phyloP scores from a whole-genome alignment of 2,113 vertebrate species.

The Toxotes jaculatrix region DNA sequence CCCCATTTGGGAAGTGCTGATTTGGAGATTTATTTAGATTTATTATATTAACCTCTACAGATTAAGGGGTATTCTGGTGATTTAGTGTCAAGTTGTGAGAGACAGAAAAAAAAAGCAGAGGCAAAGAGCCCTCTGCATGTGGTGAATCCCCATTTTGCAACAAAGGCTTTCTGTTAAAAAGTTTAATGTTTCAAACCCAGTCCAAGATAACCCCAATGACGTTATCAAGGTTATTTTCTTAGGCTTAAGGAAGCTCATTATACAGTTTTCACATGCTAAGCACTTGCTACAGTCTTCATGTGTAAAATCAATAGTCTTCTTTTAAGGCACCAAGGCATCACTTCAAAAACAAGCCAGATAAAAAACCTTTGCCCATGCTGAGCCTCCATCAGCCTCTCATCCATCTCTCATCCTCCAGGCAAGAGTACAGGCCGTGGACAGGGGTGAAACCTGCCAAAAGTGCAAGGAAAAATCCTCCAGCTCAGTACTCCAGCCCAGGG shows the following conservation, averaged over 20 bases:
- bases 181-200: background rate
- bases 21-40: no score
- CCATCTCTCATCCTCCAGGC: slow-evolving; percentile 77
- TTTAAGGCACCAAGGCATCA: background rate
- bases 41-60: no score
- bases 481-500: slow-evolving; percentile 79
- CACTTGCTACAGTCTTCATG: background rate
- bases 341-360: background rate
- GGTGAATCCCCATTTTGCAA: background rate
- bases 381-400: slow-evolving; percentile 7
- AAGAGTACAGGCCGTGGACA: slow-evolving; percentile 92
- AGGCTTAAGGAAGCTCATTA: background rate
- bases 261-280: background rate
- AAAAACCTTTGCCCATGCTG: background rate
- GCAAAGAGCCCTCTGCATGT: background rate
- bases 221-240: background rate
- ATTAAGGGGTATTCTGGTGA: no score
- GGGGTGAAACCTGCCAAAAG: slow-evolving; percentile 88
- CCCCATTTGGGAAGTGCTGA: no score
- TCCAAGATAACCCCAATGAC: background rate
- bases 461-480: slow-evolving; percentile 84
- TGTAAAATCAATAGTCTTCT: background rate
- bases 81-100: no score
- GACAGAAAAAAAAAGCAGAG: no score
- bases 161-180: no score